These are phyloP conservation scores for Colaptes auratus DNA, from an alignment of 2,113 vertebrate genomes.

Conservation along the genomic window DNA sequence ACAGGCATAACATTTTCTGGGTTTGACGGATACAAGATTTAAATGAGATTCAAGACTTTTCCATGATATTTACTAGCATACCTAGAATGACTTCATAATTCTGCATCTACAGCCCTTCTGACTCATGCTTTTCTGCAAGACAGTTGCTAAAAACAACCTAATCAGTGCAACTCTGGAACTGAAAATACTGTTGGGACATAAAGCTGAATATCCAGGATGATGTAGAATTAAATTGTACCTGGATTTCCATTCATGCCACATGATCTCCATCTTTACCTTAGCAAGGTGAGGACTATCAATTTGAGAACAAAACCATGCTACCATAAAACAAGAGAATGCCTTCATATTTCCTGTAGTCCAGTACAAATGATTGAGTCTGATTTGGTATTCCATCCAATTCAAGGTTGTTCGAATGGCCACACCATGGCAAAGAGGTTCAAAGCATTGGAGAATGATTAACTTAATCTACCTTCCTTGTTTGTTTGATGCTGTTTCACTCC, in stretches of 20 bases:
- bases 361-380: background rate
- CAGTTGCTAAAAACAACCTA: background rate
- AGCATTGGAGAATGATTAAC: slow-evolving; percentile 75
- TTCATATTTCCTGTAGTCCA: slow-evolving; percentile 34
- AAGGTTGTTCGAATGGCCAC: slow-evolving; percentile 64
- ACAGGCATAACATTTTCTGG: background rate
- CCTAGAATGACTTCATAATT: background rate
- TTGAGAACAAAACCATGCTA: background rate
- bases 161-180: background rate
- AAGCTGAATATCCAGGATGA: background rate
- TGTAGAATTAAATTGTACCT: background rate
- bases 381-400: slow-evolving; percentile 64
- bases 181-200: background rate
- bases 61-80: background rate
- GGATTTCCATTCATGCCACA: background rate
- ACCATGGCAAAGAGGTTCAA: background rate
- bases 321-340: background rate
- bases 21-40: background rate
- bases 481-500: slow-evolving; percentile 38
- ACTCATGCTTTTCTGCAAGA: too few relatives aligned
- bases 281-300: background rate
- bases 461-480: slow-evolving; percentile 21
- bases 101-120: background rate
- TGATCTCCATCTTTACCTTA: background rate
- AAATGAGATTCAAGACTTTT: background rate